Base-by-base conservation (phyloP, 2,113 vertebrate genomes). In the Typhlomys cinereus region DNA sequence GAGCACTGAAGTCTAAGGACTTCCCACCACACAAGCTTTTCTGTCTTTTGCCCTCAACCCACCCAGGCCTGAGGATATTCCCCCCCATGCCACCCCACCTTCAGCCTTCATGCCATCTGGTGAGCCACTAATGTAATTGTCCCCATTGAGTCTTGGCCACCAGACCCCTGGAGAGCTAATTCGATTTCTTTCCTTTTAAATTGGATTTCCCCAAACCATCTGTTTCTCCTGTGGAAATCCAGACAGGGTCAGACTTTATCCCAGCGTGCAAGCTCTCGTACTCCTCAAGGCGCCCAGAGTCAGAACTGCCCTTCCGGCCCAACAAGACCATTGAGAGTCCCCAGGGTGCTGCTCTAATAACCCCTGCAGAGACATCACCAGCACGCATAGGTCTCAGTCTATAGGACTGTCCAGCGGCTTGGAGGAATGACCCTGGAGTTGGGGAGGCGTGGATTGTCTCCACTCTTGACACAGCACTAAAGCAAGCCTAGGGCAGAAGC, bases 121-220 rank as follows among this genome's bases (percentile, higher is more conserved):
- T 90, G 86, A 93, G 44, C 36, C 71, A 48, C 84, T 90, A 92
- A 96, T 78, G 54, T 41, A 90, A 96, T 94, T 67, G 79, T 92
- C 90, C 70, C 69, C 62, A 75, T 66, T 92, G 71, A 92, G 70
- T 59, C 46, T 71, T 92, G 79, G 44, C 93, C 61, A 41, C 78
- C 85, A 92, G 95, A 75, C 34, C 71, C 85, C 80, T 52, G 29
- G 66, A 92, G 44, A 93, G 39, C 86, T 96, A 94, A 97, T 90
- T 93, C 0, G 7, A 89, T 96, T 96, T 89, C 88, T 93, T 71
- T 69, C 48, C 39, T 84, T 86, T 93, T 69, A 94, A 96, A 96
- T 93, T 96, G 86, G 83, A 96, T 96, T 96, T 96, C 52, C 70
- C 70, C 71, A 92, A 96, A 94, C 70, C 92, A 96, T 94, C 95